phyloP scores from a whole-genome alignment of 2,888 invertebrate species.

The Spilarctia lutea region DNA sequence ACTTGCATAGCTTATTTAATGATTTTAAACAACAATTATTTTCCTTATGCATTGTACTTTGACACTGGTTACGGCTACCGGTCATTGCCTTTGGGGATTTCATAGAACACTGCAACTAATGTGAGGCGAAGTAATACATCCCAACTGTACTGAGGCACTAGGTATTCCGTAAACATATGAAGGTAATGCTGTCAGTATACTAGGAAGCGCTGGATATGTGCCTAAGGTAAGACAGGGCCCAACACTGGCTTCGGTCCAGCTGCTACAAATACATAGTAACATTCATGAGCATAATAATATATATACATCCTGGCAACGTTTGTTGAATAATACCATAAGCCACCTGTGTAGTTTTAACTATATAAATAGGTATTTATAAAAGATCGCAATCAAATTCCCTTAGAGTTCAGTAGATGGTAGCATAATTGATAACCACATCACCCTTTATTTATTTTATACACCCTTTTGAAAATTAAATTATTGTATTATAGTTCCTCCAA shows the following conservation, averaged over 20 bases:
- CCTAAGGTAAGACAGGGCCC: constrained; percentile 64
- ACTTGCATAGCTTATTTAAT: constrained; percentile 55
- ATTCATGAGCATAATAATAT: constrained; percentile 44
- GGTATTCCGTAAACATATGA: constrained; percentile 63
- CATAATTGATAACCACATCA: background rate
- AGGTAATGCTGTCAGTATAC: constrained; percentile 72
- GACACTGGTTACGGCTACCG: constrained; percentile 44
- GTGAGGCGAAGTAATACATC: constrained; percentile 48
- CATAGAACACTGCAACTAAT: constrained; percentile 57
- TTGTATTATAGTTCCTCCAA: background rate
- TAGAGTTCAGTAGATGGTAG: background rate
- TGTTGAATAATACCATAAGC: background rate
- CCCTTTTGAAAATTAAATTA: too few relatives aligned
- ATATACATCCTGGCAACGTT: constrained; percentile 31
- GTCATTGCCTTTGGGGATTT: constrained; percentile 59
- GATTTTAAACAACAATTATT: constrained; percentile 50
- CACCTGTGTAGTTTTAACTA: background rate
- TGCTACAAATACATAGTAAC: constrained; percentile 50
- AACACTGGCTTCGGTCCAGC: constrained; percentile 72
- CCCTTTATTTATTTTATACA: background rate
- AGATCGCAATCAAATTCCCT: background rate
- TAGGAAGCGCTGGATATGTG: constrained; percentile 79
- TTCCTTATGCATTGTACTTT: constrained; percentile 63
- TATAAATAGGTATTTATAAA: background rate
- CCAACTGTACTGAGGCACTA: constrained; percentile 62